Evolutionary conservation across 2,797 vertebrate genomes (phyloP), one percentile per base, ranked within the genome.

Genomic region (Clarias fuscus): DNA sequence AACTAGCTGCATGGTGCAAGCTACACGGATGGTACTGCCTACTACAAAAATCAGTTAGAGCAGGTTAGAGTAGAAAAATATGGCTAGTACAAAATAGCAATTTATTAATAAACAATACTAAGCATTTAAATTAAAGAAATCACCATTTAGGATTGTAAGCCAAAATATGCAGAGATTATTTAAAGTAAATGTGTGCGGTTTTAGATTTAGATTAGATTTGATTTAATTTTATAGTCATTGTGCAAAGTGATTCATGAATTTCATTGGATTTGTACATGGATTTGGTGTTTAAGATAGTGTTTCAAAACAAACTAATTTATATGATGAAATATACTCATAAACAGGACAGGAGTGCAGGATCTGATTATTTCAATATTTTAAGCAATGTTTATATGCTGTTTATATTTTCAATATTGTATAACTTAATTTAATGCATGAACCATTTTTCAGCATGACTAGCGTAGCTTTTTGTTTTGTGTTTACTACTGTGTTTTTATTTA

Each of bases 1-100:
- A 97, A 95, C 96, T 92, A 94, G 96, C 96, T 95, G 95, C 95
- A 96, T 95, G 93, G 93, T 95, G 93, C 92, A 93, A 92, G 90
- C 53, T 20, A 58, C 15, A 33, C 8, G n/a, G 5, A 75, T 48
- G 10, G 48, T 11, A 48, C 48, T 2, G 10, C 48, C 48, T 11
- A 48, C 48, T 48, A 48, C 48, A 27, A 75, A 77, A 59, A 58
- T 77, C 53, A 59, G 30, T 20, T 58, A 15, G n/a, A 8, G 27
- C n/a, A 59, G 53, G 30, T 17, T 30, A 56, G 6, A 62, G 13
- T 14, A 22, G 17, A 61, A 59, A 22, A 75, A 43, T 24, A 43
- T 72, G 43, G 5, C 1, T 58, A 30, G 24, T 30, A 53, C 2
- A 72, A 40, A 14, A 53, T 56, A 76, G 22, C 0, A 6, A 22